Evolutionary conservation across 2,113 vertebrate species (phyloP), one percentile per base, ranked within the genome.

Genomic region (Muscicapa adusta): DNA sequence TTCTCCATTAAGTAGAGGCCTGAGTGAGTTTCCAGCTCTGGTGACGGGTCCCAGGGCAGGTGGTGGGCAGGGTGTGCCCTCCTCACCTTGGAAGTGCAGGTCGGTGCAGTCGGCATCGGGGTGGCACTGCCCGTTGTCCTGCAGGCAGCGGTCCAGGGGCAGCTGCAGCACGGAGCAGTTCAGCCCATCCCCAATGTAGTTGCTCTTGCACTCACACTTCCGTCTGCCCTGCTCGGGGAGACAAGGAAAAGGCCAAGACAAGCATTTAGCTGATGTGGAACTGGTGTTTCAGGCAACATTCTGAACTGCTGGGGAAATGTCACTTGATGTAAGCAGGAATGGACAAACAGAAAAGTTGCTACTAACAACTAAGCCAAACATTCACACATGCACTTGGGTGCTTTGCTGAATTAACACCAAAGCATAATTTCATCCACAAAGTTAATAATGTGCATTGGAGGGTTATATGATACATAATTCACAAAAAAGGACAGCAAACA

Each of bases 91-190:
- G 91, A 98, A 98, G 76, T 99, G 99, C 51, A 99, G 98, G 83
- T 99, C 99, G 0, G 96, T 85, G 18, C 99, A 99, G 88, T 79
- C 47, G 1, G 99, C 99, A 0, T 99, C 97, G 0, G 96, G 80
- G 29, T 99, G 98, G 93, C 99, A 99, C 43, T 96, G 97, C 33
- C 99, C 99, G 0, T 99, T 99, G 96, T 98, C 97, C 84, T 98
- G 98, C 84, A 98, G 86, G 96, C 99, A 99, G 93, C 99, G 98
- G 96, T 99, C 97, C 1, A 99, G 72, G 5, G 98, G 98, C 40
- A 98, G 96, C 89, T 98, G 95, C 94, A 98, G 98, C 31, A 97
- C 96, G 0, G 98, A 98, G 67, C 99, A 99, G 77, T 93, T 91
- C 67, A 98, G 16, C 25, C 99, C 99, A 2, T 99, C 98, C 2